These are phyloP conservation scores for Formica aserva DNA, from an alignment of 2,888 invertebrate species.

Conservation along the genomic window DNA sequence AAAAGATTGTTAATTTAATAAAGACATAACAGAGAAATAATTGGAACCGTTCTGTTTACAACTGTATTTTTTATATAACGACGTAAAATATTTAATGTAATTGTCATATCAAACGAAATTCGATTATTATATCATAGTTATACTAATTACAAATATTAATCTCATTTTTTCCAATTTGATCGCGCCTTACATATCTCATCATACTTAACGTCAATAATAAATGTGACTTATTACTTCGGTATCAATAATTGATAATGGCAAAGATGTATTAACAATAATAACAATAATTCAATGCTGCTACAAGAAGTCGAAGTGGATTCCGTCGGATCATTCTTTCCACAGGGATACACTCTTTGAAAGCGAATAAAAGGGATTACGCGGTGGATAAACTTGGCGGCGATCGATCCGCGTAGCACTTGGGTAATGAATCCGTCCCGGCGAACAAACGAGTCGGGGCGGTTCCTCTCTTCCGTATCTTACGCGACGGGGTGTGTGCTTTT, in stretches of 20 bases:
- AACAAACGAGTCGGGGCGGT: slow-evolving; percentile 44
- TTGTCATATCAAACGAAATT: neutral
- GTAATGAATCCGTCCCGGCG: slow-evolving; percentile 49
- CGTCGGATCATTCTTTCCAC: slow-evolving; percentile 35
- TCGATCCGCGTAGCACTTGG: slow-evolving; percentile 38
- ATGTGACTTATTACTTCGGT: neutral
- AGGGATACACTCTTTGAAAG: slow-evolving; percentile 34
- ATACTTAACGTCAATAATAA: neutral
- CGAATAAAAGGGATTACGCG: slow-evolving; percentile 50
- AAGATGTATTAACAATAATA: neutral
- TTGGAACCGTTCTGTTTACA: neutral
- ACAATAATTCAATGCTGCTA: slow-evolving; percentile 10
- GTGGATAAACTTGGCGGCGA: slow-evolving; percentile 53
- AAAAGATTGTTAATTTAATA: neutral
- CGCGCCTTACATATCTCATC: neutral
- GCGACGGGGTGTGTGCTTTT: slow-evolving; percentile 35
- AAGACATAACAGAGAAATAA: neutral
- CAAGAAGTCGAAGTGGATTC: slow-evolving; percentile 41
- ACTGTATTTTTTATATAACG: neutral
- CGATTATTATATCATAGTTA: neutral
- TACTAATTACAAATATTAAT: slow-evolving; percentile 13
- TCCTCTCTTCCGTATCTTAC: slow-evolving; percentile 26
- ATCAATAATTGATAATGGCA: neutral
- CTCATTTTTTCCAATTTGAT: neutral
- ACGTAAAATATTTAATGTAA: neutral